Conservation (phyloP, 2,888 invertebrate species). For the Glomeris marginata region DNA sequence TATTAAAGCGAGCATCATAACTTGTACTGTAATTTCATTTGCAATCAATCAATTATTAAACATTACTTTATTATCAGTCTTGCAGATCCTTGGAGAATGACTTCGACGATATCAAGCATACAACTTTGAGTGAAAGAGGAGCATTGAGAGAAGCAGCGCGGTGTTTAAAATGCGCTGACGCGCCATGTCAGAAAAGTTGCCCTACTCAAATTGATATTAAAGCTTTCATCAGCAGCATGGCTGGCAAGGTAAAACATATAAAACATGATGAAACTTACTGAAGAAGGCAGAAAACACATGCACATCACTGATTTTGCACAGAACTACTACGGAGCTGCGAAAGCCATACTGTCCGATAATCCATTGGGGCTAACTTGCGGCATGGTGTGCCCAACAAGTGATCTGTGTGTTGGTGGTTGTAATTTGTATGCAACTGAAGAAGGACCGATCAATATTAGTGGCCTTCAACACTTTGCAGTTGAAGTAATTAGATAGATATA, state of each 20-base stretch:
- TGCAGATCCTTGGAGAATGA: constrained; percentile 59
- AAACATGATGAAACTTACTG: not conserved
- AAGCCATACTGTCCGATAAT: constrained; percentile 93
- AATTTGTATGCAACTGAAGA: constrained; percentile 92
- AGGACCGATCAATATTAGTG: constrained; percentile 97
- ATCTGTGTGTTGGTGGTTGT: constrained; percentile 95
- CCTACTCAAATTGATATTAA: constrained; percentile 97
- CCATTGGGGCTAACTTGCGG: constrained; percentile 89
- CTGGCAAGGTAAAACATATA: constrained; percentile 56
- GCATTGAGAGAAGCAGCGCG: constrained; percentile 78
- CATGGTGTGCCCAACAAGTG: constrained; percentile 98
- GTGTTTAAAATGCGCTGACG: constrained; percentile 85
- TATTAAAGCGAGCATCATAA: too few relatives aligned
- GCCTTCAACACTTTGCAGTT: constrained; percentile 92
- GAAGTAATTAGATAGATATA: constrained; percentile 60
- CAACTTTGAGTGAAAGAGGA: constrained; percentile 87
- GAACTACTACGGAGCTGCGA: constrained; percentile 94
- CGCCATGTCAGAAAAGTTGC: constrained; percentile 96
- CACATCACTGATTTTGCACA: constrained; percentile 28
- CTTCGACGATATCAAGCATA: constrained; percentile 94
- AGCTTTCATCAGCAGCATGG: constrained; percentile 88
- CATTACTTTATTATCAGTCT: constrained; percentile 34
- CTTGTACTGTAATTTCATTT: not conserved
- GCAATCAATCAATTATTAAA: not conserved
- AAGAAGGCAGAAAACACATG: not conserved